Conservation (phyloP, 2,888 invertebrate species). For the Aelia acuminata region DNA sequence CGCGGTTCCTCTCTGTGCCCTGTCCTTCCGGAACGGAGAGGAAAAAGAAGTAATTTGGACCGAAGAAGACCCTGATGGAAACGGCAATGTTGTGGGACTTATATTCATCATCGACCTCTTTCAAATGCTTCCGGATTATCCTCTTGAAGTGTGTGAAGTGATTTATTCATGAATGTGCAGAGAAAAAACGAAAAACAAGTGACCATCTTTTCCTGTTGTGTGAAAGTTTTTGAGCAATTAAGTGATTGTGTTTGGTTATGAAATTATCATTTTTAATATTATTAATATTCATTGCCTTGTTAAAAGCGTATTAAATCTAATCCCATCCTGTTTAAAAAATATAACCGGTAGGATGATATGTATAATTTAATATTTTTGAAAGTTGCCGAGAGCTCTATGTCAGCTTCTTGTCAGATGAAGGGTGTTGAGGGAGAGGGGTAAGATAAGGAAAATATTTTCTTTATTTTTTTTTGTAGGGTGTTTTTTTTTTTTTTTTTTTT, state of each 20-base stretch:
- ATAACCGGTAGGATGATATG: not conserved
- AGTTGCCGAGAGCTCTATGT: too few relatives aligned
- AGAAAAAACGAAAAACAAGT: not conserved
- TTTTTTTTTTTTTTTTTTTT: too few relatives aligned
- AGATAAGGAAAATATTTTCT: too few relatives aligned
- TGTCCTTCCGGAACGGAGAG: not conserved
- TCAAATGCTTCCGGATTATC: not conserved
- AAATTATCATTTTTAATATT: not conserved
- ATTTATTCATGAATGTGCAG: slow-evolving; percentile 11
- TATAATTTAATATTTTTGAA: not conserved
- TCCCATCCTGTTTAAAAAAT: not conserved
- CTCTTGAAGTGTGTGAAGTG: not conserved
- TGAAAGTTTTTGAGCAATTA: not conserved
- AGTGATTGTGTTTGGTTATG: not conserved
- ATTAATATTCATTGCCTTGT: not conserved
- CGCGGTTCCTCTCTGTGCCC: not conserved
- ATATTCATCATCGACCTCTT: not conserved
- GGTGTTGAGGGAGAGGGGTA: too few relatives aligned
- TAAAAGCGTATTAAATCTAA: not conserved
- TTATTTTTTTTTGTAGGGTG: too few relatives aligned
- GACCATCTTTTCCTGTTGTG: not conserved
- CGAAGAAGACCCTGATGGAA: not conserved
- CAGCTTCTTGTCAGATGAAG: too few relatives aligned
- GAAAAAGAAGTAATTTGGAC: too few relatives aligned
- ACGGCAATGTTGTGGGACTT: not conserved